These are phyloP conservation scores for Tetanocera ferruginea DNA, from an alignment of 2,888 invertebrate genomes.

Conservation along the genomic window DNA sequence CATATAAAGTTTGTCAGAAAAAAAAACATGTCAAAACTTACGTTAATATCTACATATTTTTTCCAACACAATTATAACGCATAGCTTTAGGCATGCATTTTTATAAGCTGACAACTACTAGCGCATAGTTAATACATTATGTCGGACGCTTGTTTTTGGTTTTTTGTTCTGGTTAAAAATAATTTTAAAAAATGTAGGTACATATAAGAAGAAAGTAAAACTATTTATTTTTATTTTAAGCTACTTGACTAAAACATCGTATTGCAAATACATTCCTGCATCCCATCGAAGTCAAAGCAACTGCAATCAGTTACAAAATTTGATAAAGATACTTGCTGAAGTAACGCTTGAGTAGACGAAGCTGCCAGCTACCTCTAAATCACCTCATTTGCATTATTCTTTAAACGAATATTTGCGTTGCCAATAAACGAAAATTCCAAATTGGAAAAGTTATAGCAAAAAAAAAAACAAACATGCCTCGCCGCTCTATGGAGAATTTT, in stretches of 20 bases:
- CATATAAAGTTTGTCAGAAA: background rate
- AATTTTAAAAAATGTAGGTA: too few relatives aligned
- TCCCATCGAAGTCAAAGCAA: too few relatives aligned
- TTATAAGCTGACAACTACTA: too few relatives aligned
- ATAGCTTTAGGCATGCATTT: too few relatives aligned
- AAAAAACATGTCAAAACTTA: background rate
- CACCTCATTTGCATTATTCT: background rate
- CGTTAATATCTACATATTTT: background rate
- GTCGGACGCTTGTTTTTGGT: too few relatives aligned
- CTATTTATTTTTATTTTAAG: too few relatives aligned
- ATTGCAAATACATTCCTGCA: too few relatives aligned
- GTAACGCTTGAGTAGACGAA: background rate
- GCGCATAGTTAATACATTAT: too few relatives aligned
- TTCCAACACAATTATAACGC: too few relatives aligned
- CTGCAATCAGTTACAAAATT: background rate
- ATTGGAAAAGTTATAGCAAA: constrained; percentile 7
- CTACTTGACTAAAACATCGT: too few relatives aligned
- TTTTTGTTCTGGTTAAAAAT: too few relatives aligned
- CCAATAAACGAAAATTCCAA: constrained; percentile 32
- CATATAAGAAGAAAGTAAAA: too few relatives aligned
- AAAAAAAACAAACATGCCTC: background rate
- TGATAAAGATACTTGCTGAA: background rate
- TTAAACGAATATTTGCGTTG: constrained; percentile 31
- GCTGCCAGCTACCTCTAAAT: background rate
- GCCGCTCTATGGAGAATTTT: background rate